A percentile compares a stretch with the other conserved stretches of the same genome.
Evolutionary conservation across 1,140 invertebrate genomes (phyloP).

Genomic region (Zaprionus tsacasi): DNA sequence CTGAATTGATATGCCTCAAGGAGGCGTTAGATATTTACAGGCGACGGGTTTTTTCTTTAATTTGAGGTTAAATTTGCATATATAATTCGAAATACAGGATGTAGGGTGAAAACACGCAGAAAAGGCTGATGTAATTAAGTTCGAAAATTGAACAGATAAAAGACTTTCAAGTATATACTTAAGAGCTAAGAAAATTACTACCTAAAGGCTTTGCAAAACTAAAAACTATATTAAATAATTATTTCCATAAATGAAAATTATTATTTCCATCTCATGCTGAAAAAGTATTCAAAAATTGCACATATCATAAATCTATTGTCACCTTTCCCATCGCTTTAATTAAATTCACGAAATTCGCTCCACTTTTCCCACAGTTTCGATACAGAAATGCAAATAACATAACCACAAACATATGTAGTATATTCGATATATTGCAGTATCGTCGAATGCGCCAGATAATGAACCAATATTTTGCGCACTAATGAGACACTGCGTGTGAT

Average conservation of each 20-base stretch:
- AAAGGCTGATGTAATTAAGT: neutral
- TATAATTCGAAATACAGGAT: slow-evolving; percentile 19
- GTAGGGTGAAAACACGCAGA: neutral
- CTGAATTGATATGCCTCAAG: slow-evolving; percentile 37
- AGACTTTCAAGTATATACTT: no score
- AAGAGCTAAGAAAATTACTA: no score
- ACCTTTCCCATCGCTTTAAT: neutral
- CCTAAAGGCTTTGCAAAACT: no score
- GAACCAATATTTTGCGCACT: slow-evolving; percentile 5
- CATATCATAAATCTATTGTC: neutral
- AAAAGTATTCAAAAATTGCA: neutral
- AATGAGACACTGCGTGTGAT: slow-evolving; percentile 50
- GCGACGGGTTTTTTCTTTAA: slow-evolving; percentile 23
- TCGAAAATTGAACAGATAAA: no score
- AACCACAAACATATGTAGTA: neutral
- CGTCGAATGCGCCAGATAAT: neutral
- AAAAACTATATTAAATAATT: no score
- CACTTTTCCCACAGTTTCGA: slow-evolving; percentile 22
- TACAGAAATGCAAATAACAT: neutral
- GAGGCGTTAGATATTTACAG: slow-evolving; percentile 45
- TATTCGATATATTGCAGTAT: neutral
- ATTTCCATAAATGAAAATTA: no score
- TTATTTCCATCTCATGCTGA: neutral
- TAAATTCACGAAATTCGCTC: neutral
- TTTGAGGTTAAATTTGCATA: slow-evolving; percentile 39